phyloP scores from a whole-genome alignment of 2,888 invertebrate genomes.

The Sinopyrophorus schimmeli region DNA sequence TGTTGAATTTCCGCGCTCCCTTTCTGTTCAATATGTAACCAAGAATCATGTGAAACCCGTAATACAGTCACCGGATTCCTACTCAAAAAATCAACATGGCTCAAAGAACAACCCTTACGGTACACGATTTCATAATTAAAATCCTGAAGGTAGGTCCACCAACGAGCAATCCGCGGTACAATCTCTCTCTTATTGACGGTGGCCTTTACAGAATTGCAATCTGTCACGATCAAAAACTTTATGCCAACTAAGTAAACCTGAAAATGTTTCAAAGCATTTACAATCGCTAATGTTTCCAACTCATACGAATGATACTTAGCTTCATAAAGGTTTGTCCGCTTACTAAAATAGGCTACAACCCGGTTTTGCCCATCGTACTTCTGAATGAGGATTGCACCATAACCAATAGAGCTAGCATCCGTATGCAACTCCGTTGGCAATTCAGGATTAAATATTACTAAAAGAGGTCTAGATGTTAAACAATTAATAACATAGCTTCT shows the following conservation, averaged over 20 bases:
- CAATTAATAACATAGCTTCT: slow-evolving; percentile 28
- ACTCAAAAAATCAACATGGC: slow-evolving; percentile 34
- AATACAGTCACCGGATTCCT: slow-evolving; percentile 22
- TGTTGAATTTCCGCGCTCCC: slow-evolving; percentile 29
- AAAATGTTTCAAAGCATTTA: slow-evolving; percentile 40
- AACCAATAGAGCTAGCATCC: slow-evolving; percentile 39
- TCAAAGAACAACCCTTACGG: slow-evolving; percentile 22
- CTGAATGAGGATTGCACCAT: slow-evolving; percentile 41
- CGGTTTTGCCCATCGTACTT: slow-evolving; percentile 28
- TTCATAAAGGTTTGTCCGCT: slow-evolving; percentile 38
- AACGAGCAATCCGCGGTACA: no score
- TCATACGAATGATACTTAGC: slow-evolving; percentile 43
- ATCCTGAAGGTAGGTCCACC: no score
- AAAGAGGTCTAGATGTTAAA: slow-evolving; percentile 34
- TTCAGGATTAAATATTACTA: slow-evolving; percentile 39
- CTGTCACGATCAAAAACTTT: slow-evolving; percentile 41
- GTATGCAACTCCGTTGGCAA: slow-evolving; percentile 39
- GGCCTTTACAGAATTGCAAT: slow-evolving; percentile 46
- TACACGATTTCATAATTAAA: slow-evolving; percentile 32
- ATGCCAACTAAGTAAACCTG: slow-evolving; percentile 39
- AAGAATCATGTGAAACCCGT: slow-evolving; percentile 14
- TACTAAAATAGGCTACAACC: slow-evolving; percentile 41
- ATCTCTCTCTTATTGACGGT: no score
- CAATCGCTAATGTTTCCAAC: slow-evolving; percentile 43
- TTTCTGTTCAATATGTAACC: slow-evolving; percentile 34